Percentiles rank a stretch among this genome's conserved stretches.
Conservation (phyloP, 2,797 vertebrate species). For the Acipenser transmontanus region DNA sequence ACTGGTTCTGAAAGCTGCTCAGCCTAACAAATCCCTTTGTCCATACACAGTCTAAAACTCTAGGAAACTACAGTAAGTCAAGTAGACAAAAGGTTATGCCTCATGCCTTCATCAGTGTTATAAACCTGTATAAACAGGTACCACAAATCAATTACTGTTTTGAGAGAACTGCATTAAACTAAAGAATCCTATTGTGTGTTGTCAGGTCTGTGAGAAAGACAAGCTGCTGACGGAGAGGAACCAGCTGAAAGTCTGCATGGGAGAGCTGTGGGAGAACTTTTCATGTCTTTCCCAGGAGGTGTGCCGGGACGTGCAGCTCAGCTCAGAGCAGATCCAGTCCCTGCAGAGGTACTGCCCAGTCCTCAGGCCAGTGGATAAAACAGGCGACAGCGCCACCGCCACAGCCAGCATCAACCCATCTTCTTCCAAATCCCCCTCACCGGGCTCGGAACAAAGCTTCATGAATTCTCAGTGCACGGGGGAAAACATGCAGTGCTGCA, state of each 20-base stretch:
- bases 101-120: too few relatives aligned
- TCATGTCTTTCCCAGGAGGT: constrained; percentile 97
- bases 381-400: constrained; percentile 33
- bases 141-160: too few relatives aligned
- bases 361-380: constrained; percentile 74
- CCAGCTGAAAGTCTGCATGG: constrained; percentile 95
- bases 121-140: too few relatives aligned
- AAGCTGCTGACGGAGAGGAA: constrained; percentile 94
- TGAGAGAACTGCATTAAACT: too few relatives aligned
- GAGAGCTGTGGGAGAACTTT: constrained; percentile 96
- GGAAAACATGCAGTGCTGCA: constrained; percentile 66
- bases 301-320: constrained; percentile 88
- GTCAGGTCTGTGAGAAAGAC: constrained; percentile 93
- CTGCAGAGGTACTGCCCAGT: constrained; percentile 92
- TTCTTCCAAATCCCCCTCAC: constrained; percentile 58
- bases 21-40: too few relatives aligned
- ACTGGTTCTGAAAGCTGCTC: too few relatives aligned
- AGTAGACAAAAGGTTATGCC: too few relatives aligned
- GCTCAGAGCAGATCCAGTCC: constrained; percentile 92
- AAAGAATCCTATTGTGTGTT: background rate
- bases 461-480: constrained; percentile 61
- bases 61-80: too few relatives aligned
- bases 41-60: too few relatives aligned
- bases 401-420: constrained; percentile 71
- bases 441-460: constrained; percentile 70